Evolutionary conservation across 1,140 invertebrate genomes (phyloP), one percentile per base, ranked within the genome.

Genomic region (Cotesia chilonis): DNA sequence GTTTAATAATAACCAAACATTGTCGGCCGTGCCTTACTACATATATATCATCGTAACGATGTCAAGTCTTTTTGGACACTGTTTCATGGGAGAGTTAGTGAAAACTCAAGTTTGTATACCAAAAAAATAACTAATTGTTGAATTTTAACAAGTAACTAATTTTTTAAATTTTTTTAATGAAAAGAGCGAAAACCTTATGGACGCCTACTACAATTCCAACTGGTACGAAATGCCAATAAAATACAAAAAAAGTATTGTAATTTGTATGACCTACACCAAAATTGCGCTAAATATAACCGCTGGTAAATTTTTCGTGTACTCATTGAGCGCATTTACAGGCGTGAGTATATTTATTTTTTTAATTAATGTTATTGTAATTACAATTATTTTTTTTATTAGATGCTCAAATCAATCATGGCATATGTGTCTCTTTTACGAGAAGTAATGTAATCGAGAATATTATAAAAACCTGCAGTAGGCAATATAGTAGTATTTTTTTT

Each of bases 101-200:
- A 47, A 47, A 10, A 47, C 1, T 5, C 41, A 47, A 47, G 41
- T 47, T 47, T 10, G 41, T 47, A 47, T 47, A 7, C 6, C 2
- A 5, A 6, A 47, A 47, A 47, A 9, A 47, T 47, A 47, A 47
- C 6, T 9, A 47, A 47, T 47, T 47, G 2, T 10, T 10, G 41
- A 10, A 47, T 47, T 10, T 47, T 47, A 7, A 6, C 14, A 14
- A 37, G 7, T 38, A 65, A n/a, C n/a, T 65, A 61, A 28, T 28
- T 61, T 12, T 20, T 0, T 0, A 12, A 61, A 61, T 2, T 61
- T 3, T 28, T 4, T 12, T 0, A 7, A 7, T 61, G 0, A 77
- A 73, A 67, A 78, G 86, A 66, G 80, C 84, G 63, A 85, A 87
- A 63, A 87, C 87, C 71, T 88, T 87, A 72, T 80, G 85, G 66